phyloP scores from a whole-genome alignment of 2,888 invertebrate genomes.

The Lissonota sp. region DNA sequence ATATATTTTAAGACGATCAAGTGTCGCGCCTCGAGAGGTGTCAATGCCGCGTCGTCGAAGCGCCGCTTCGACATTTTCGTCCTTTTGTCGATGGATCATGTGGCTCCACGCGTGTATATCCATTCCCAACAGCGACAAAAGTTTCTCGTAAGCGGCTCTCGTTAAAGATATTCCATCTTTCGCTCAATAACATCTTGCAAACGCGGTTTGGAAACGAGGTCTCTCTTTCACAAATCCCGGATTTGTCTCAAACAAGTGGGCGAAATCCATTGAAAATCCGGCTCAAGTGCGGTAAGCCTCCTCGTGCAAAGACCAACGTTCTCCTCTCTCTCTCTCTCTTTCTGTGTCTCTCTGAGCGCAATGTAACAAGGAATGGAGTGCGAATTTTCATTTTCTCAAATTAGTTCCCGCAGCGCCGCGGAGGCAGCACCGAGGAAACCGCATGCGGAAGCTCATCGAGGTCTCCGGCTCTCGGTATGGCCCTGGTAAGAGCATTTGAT shows the following conservation, averaged over 20 bases:
- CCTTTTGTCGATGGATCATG: conserved; percentile 4
- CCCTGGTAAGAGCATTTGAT: too few relatives aligned
- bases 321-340: too few relatives aligned
- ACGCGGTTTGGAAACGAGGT: background rate
- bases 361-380: conserved; percentile 12
- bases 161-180: conserved; percentile 11
- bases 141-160: conserved; percentile 37
- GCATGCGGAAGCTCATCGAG: conserved; percentile 49
- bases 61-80: conserved; percentile 35
- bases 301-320: too few relatives aligned
- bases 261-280: too few relatives aligned
- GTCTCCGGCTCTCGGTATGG: conserved; percentile 27
- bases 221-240: conserved; percentile 51
- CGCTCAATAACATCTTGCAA: conserved; percentile 32
- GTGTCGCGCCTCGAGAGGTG: conserved; percentile 42
- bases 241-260: conserved; percentile 18
- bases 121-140: too few relatives aligned
- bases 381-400: conserved; percentile 49
- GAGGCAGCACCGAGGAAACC: background rate
- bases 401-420: conserved; percentile 34
- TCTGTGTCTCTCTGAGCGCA: too few relatives aligned
- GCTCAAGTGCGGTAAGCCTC: too few relatives aligned
- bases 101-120: conserved; percentile 7
- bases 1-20: conserved; percentile 25
- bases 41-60: conserved; percentile 27